Conservation (phyloP, 2,113 vertebrate genomes). For the Grantiella picta region DNA sequence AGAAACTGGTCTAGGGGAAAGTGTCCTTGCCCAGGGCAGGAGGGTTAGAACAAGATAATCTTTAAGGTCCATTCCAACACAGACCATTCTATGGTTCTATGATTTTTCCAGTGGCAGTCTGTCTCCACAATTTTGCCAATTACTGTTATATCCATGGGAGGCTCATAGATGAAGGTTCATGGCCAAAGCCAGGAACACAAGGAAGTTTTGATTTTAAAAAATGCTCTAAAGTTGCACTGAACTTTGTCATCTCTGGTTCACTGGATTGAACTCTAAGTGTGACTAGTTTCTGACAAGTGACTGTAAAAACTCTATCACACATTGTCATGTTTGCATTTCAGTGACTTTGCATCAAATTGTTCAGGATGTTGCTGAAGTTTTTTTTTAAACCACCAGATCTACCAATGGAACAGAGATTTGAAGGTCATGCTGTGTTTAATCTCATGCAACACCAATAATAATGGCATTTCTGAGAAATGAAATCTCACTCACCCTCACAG, state of each 20-base stretch:
- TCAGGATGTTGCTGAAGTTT: background rate
- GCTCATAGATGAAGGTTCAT: fast-evolving
- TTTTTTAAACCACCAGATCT: background rate
- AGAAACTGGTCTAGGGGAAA: background rate
- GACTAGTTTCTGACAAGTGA: background rate
- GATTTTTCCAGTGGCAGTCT: background rate
- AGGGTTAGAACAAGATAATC: background rate
- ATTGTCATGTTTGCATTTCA: background rate
- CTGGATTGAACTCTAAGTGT: background rate
- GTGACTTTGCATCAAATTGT: background rate
- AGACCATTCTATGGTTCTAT: background rate
- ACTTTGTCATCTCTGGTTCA: background rate
- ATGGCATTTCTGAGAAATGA: background rate
- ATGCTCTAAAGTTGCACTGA: background rate
- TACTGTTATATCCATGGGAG: background rate
- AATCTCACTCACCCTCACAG: background rate
- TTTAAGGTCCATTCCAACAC: background rate
- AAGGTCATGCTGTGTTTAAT: background rate
- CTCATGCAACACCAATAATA: background rate
- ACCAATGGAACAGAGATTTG: background rate
- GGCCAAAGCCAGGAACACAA: background rate
- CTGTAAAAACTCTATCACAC: background rate
- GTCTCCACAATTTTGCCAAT: background rate
- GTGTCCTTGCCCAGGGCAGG: background rate
- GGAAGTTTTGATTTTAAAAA: background rate